Evolutionary conservation across 2,797 vertebrate species (phyloP).

Genomic region (Enteromius mattozi): DNA sequence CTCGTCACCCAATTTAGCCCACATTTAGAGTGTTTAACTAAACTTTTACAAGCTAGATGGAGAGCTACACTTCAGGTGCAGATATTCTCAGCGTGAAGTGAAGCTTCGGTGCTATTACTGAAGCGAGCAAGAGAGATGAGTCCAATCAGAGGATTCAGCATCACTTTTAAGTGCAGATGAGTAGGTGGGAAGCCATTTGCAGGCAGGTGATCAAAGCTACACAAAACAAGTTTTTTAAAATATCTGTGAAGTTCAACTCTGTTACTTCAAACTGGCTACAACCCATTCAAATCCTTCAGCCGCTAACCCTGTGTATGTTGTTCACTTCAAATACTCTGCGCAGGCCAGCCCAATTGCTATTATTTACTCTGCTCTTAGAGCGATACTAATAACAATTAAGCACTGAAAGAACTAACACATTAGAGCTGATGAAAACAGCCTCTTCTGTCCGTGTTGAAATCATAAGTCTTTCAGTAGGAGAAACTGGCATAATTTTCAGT

Average conservation of each 20-base stretch:
- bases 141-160: conserved; percentile 20
- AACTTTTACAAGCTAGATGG: neutral
- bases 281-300: conserved; percentile 8
- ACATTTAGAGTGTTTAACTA: conserved; percentile 11
- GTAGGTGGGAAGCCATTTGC: conserved; percentile 28
- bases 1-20: neutral
- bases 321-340: conserved; percentile 9
- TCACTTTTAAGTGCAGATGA: conserved; percentile 40
- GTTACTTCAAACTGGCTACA: conserved; percentile 18
- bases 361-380: neutral
- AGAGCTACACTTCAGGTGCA: neutral
- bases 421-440: neutral
- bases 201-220: conserved; percentile 42
- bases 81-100: conserved; percentile 10
- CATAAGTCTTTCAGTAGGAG: neutral
- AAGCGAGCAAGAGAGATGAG: conserved; percentile 6
- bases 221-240: conserved; percentile 29
- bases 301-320: conserved; percentile 6
- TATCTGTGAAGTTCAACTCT: conserved; percentile 21
- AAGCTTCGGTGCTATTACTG: conserved; percentile 21
- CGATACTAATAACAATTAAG: neutral
- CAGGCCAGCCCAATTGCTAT: neutral
- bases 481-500: neutral
- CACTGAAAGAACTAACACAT: neutral
- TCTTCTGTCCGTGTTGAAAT: neutral